Evolutionary conservation across 2,113 vertebrate genomes (phyloP).

Genomic region (Strigops habroptila): DNA sequence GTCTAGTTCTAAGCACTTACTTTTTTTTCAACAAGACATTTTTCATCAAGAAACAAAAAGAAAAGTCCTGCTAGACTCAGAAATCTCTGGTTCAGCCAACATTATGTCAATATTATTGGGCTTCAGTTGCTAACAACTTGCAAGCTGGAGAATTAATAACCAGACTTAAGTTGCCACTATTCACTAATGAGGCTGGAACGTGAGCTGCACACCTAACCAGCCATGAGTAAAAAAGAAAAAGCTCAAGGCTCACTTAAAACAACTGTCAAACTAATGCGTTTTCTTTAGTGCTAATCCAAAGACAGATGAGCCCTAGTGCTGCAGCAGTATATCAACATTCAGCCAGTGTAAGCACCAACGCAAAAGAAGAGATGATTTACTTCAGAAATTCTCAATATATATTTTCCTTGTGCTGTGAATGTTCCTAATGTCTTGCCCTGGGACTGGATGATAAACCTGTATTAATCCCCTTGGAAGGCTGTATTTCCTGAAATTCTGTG

Average conservation of each 20-base stretch:
- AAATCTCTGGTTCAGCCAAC: slow-evolving; percentile 5
- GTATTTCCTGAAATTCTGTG: not conserved
- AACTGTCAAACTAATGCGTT: slow-evolving; percentile 2
- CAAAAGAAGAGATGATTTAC: not conserved
- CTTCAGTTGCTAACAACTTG: slow-evolving; percentile 22
- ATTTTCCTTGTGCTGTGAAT: not conserved
- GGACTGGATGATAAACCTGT: not conserved
- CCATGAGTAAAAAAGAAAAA: slow-evolving; percentile 13
- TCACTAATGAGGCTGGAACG: slow-evolving; percentile 39
- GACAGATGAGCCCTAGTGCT: not conserved
- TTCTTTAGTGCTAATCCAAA: slow-evolving; percentile 14
- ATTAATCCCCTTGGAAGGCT: not conserved
- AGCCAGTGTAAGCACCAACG: not conserved
- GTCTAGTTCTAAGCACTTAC: not conserved
- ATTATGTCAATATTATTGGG: not conserved
- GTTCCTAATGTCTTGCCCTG: not conserved
- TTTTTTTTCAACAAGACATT: not conserved
- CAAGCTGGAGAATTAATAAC: slow-evolving; percentile 50
- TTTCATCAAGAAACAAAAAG: slow-evolving; percentile 10
- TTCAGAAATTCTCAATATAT: not conserved
- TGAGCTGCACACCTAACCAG: slow-evolving; percentile 37
- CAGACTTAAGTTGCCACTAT: slow-evolving; percentile 15
- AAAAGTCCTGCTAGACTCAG: not conserved
- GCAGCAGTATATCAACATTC: slow-evolving; percentile 9
- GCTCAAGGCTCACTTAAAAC: slow-evolving; percentile 5